Evolutionary conservation across 2,797 vertebrate genomes (phyloP), one percentile per base, ranked within the genome.

Genomic region (Eulemur rubriventer): DNA sequence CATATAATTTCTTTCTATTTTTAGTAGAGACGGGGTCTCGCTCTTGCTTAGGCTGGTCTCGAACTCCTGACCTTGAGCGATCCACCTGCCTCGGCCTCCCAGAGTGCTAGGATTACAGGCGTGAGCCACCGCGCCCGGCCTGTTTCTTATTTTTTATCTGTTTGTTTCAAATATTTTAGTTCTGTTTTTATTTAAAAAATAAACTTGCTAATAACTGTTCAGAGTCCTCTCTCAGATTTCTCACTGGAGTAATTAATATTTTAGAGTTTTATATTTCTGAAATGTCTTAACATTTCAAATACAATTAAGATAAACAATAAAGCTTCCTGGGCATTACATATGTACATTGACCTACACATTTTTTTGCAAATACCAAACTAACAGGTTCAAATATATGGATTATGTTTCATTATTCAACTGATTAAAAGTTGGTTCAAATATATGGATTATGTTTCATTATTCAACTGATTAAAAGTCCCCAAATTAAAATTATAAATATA

Each of bases 401-500:
- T 75, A 1, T 70, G 0, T 72, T 96, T 87, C 4, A 48, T 7
- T 50, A 6, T 24, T 73, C 76, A 55, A 81, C 22, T 70, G 3
- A 89, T 43, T 91, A 78, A 82, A 85, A 33, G 7, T 18, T 79
- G 3, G 43, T 30, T 76, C 16, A 90, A 55, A 87, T 84, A 59
- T 89, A 41, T 35, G 33, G 17, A 48, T 69, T 75, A 1, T 70
- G 0, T 72, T 96, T 87, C 4, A 48, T 7, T 50, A 6, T 24
- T 73, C 76, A 55, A 81, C 22, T 70, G 3, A 89, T 43, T 91
- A 78, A 82, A 85, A 33, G 7, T 18, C 7, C 10, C 24, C 26
- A 81, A 76, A 81, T 84, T 76, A 82, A 97, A 95, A 92, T 52
- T 4, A 30, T 57, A 93, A 63, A n/a, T 94, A 13, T 13, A 52